Base-by-base conservation (phyloP, 2,797 vertebrate species). In the Okamejei kenojei region DNA sequence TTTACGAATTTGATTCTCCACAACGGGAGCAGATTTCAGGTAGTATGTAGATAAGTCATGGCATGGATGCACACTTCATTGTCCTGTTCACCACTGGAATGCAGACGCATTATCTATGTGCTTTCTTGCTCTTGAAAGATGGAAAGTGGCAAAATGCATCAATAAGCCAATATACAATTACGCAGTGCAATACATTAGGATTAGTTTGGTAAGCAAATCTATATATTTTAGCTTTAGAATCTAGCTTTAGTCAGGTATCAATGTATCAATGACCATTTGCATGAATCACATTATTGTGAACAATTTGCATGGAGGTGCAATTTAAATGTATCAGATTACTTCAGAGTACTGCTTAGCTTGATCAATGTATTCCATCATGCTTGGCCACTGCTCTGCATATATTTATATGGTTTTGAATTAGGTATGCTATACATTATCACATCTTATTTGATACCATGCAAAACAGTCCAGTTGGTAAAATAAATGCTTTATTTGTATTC, bases 401-500 rank as follows among this genome's bases (percentile, higher is more conserved):
- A 23, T 73, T 73, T 90, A 73, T 7, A 9, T 68, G 58, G 86
- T 19, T 90, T 54, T 68, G 21, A 90, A 38, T 71, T 23, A 71
- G 65, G 32, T 21, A 21, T 35, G 63, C n/a, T 90, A n/a, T 15
- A 35, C 35, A 7, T 19, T 73, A 13, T 73, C 3, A n/a, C 58
- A 26, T 65, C 68, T 7, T 2, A 73, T 5, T 32, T 90, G 63
- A 32, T 71, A 68, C 8, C 63, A 19, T 71, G 17, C 35, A 90
- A 38, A 73, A 35, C 21, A 90, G 13, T 73, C 29, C 29, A 86
- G 82, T n/a, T 86, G 26, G 63, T 86, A 15, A 17, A 29, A 73
- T 21, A 90, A 13, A 90, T 90, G 88, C 45, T 45, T 90, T 90
- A 0, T 90, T 90, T 90, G 68, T 45, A 90, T 90, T 73, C 88